Evolutionary conservation across 30 jellyfish, hydroid and myxozoan species (phyloP), one percentile per base, ranked within the genome.

Genomic region (Pseudorhiza aurosa): DNA sequence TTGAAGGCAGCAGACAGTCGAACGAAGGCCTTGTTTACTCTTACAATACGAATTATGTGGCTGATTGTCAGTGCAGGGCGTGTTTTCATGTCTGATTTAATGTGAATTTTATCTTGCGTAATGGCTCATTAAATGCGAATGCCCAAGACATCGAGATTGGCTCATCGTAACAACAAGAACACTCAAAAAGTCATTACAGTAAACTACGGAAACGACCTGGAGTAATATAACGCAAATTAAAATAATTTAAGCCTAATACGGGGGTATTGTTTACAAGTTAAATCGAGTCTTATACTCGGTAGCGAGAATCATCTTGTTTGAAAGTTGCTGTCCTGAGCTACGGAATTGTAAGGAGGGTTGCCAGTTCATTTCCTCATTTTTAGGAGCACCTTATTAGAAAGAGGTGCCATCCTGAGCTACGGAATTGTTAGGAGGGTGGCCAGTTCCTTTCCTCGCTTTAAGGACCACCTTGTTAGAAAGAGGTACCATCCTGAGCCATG

Each of bases 11-110:
- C 35, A 53, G 67, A 53, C 67, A 19, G n/a, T 53, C 67, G 67
- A 53, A 53, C 2, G 67, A 53, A 53, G 3, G 36, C 67, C 67
- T 53, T 53, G 67, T 53, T 53, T 53, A 10, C 67, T 9, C 35
- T 18, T 33, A 53, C 67, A 53, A 53, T 53, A 22, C 8, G 12
- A 53, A 36, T 64, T 30, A 64, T 35, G 58, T 11, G 19, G 2
- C 59, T 25, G 59, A 11, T 70, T 70, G 70, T 70, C 50, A 51
- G 30, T 70, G 83, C 29, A 39, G 67, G 72, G 46, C 58, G 83
- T 43, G 83, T 51, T 14, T 28, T 2, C 14, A 49, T 10, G n/a
- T 30, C 18, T 25, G 77, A 29, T 14, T 29, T 64, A 42, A 64
- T n/a, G 58, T 31, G 36, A 31, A 58, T 14, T 30, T 64, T 33